These are phyloP conservation scores for Tor tambroides DNA, from an alignment of 2,113 vertebrate species.

Conservation along the genomic window DNA sequence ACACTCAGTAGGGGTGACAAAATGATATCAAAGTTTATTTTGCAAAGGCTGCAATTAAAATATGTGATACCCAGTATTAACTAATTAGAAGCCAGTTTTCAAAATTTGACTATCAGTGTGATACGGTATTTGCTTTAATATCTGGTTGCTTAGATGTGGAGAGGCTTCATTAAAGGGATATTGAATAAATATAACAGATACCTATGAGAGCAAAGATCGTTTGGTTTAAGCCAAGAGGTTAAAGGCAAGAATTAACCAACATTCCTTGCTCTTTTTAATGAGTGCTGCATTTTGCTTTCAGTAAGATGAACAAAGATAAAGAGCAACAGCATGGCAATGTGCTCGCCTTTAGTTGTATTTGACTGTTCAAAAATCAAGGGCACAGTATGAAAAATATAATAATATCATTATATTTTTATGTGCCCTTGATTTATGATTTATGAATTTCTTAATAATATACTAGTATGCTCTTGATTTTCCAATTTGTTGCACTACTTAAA, in stretches of 20 bases:
- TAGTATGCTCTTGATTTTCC: not conserved
- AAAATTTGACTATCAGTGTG: not conserved
- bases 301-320: not conserved
- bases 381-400: not conserved
- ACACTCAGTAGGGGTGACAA: not conserved
- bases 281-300: not conserved
- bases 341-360: not conserved
- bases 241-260: not conserved
- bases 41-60: not conserved
- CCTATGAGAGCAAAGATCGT: not conserved
- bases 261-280: not conserved
- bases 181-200: constrained; percentile 17
- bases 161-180: constrained; percentile 7
- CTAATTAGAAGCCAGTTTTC: not conserved
- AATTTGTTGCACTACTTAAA: not conserved
- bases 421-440: too few species aligned
- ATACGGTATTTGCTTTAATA: constrained; percentile 13
- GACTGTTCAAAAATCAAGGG: not conserved
- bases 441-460: too few species aligned
- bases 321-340: not conserved
- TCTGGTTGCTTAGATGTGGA: not conserved
- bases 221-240: constrained; percentile 12
- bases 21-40: not conserved
- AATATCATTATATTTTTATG: too few species aligned
- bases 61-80: not conserved